Conservation (phyloP, 2,797 vertebrate species). For the Malacoctenus gilli region DNA sequence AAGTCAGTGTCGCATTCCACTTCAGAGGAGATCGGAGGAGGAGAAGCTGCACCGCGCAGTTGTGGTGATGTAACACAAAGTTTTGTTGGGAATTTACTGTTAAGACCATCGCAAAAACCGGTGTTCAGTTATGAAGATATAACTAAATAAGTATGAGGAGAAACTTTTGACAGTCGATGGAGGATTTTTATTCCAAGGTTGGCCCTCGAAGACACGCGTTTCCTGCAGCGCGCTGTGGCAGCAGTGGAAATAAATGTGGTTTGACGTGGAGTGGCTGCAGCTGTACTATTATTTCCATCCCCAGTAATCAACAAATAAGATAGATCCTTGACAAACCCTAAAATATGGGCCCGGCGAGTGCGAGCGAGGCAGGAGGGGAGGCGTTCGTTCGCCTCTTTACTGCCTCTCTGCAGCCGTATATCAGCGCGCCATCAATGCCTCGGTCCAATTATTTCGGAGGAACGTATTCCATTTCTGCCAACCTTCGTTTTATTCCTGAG, state of each 20-base stretch:
- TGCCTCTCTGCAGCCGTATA: slow-evolving; percentile 25
- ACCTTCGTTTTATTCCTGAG: slow-evolving; percentile 50
- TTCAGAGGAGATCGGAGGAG: too few relatives aligned
- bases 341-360: slow-evolving; percentile 16
- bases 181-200: too few relatives aligned
- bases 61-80: too few relatives aligned
- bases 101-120: too few relatives aligned
- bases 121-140: too few relatives aligned
- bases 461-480: slow-evolving; percentile 45
- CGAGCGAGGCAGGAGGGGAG: slow-evolving; percentile 4
- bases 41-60: too few relatives aligned
- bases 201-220: too few relatives aligned
- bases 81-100: too few relatives aligned
- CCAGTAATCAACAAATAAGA: slow-evolving; percentile 10
- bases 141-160: too few relatives aligned
- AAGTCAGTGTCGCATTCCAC: too few relatives aligned
- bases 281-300: not conserved
- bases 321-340: slow-evolving; percentile 17
- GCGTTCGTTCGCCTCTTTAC: not conserved
- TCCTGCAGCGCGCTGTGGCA: too few relatives aligned
- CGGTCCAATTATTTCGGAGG: slow-evolving; percentile 58
- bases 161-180: too few relatives aligned
- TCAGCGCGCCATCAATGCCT: slow-evolving; percentile 34
- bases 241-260: not conserved
- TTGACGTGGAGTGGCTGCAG: not conserved